Percentiles rank a stretch among this genome's conserved stretches.
Conservation (phyloP, 2,888 invertebrate species). For the Abrostola tripartita region DNA sequence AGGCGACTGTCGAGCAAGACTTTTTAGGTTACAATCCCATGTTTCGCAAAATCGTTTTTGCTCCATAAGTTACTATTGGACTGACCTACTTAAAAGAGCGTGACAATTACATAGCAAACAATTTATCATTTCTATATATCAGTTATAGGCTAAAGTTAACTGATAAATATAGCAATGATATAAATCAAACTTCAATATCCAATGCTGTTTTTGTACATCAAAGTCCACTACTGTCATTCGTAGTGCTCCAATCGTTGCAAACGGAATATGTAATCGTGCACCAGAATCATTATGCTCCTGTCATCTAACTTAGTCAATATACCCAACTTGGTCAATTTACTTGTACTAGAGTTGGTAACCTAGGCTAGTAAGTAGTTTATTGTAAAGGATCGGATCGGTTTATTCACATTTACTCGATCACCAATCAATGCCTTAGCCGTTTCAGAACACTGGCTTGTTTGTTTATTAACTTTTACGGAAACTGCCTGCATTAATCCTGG, state of each 20-base stretch:
- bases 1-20: too few relatives aligned
- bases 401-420: slow-evolving; percentile 14
- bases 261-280: neutral
- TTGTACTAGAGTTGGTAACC: neutral
- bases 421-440: slow-evolving; percentile 18
- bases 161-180: too few relatives aligned
- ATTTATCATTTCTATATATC: too few relatives aligned
- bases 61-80: too few relatives aligned
- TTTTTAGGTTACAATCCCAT: too few relatives aligned
- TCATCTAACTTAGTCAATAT: slow-evolving; percentile 4
- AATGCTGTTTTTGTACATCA: too few relatives aligned
- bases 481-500: slow-evolving; percentile 2
- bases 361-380: slow-evolving; percentile 2
- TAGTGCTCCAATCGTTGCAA: neutral
- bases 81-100: too few relatives aligned
- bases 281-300: slow-evolving; percentile 4
- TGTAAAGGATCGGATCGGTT: slow-evolving; percentile 8
- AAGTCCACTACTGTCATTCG: too few relatives aligned
- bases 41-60: too few relatives aligned
- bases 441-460: slow-evolving; percentile 6
- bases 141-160: too few relatives aligned
- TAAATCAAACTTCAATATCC: too few relatives aligned
- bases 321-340: slow-evolving; percentile 2
- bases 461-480: slow-evolving; percentile 36
- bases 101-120: too few relatives aligned